Evolutionary conservation across 2,797 vertebrate genomes (phyloP).

Genomic region (Iguana delicatissima): DNA sequence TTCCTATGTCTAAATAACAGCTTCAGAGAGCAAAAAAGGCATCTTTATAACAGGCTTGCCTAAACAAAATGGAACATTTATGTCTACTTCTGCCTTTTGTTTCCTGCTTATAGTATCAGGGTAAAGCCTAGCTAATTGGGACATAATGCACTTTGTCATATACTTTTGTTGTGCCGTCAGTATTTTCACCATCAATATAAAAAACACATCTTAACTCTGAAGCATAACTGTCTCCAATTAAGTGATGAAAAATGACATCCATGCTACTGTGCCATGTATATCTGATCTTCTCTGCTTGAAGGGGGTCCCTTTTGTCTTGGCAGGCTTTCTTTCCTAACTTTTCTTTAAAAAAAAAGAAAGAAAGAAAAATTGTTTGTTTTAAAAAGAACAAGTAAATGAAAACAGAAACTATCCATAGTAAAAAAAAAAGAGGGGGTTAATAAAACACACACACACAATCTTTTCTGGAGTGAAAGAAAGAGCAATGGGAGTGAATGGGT

Average conservation of each 20-base stretch:
- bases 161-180: constrained; percentile 47
- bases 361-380: background rate
- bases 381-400: constrained; percentile 20
- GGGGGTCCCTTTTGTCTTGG: constrained; percentile 2
- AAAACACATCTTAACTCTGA: constrained; percentile 21
- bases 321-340: constrained; percentile 20
- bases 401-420: constrained; percentile 2
- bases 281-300: constrained; percentile 39
- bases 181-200: constrained; percentile 41
- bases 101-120: constrained; percentile 13
- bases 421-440: background rate
- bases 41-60: constrained; percentile 20
- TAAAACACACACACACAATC: constrained; percentile 35
- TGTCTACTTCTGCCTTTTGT: constrained; percentile 34
- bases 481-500: background rate
- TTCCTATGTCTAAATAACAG: constrained; percentile 58
- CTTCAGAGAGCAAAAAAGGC: constrained; percentile 44
- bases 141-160: constrained; percentile 60
- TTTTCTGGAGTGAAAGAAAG: constrained; percentile 23
- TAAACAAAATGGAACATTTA: constrained; percentile 33
- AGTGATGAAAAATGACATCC: constrained; percentile 71
- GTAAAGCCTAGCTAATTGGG: constrained; percentile 59
- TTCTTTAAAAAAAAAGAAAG: background rate
- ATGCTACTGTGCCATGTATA: background rate
- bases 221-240: constrained; percentile 68